phyloP scores from a whole-genome alignment of 2,888 invertebrate genomes.

The Drosophila kanekoi region DNA sequence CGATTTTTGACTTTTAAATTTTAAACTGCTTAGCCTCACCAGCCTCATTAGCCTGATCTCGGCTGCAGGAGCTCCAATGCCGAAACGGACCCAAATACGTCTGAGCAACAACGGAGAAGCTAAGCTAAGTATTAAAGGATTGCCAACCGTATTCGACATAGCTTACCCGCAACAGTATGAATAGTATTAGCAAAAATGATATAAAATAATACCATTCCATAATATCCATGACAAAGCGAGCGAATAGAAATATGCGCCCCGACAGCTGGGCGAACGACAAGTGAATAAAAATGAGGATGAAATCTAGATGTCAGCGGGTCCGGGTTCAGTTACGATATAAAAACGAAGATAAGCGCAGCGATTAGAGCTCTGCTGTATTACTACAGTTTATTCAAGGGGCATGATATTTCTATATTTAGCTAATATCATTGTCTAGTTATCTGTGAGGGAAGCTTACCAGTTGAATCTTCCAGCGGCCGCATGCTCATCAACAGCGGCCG shows the following conservation, averaged over 20 bases:
- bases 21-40: conserved; percentile 57
- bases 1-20: conserved; percentile 19
- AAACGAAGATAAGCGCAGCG: conserved; percentile 3
- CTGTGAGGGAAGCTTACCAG: conserved; percentile 25
- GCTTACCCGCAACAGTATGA: conserved; percentile 66
- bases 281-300: conserved; percentile 48
- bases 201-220: conserved; percentile 63
- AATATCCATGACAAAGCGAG: conserved; percentile 45
- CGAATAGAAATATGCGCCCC: background rate
- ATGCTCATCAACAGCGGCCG: conserved; percentile 9
- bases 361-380: conserved; percentile 19
- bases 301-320: conserved; percentile 1
- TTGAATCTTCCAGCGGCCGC: background rate
- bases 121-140: background rate
- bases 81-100: conserved; percentile 62
- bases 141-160: background rate
- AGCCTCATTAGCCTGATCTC: conserved; percentile 11
- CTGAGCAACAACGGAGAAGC: conserved; percentile 21
- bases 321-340: conserved; percentile 4
- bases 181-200: conserved; percentile 60
- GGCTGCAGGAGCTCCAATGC: conserved; percentile 36
- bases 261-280: conserved; percentile 23
- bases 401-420: conserved; percentile 26
- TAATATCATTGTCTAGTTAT: conserved; percentile 17
- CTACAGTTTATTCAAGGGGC: conserved; percentile 40